A percentile compares a stretch with the other conserved stretches of the same genome.
phyloP scores from a whole-genome alignment of 2,888 invertebrate genomes.

The Sisyra terminalis region DNA sequence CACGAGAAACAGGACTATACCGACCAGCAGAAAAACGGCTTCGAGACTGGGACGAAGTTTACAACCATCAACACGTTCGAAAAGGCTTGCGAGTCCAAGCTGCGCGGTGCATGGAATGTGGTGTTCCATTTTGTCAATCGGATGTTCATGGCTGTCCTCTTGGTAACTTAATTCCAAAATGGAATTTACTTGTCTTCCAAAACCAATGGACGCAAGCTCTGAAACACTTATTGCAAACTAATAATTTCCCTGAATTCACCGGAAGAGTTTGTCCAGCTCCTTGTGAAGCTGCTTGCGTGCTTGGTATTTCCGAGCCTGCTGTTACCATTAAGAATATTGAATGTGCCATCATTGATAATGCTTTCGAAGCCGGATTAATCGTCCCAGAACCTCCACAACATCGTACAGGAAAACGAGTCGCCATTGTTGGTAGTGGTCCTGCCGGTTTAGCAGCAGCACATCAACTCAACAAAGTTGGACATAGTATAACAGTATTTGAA shows the following conservation, averaged over 20 bases:
- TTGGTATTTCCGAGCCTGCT: constrained; percentile 88
- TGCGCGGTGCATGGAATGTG: constrained; percentile 97
- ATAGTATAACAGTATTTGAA: constrained; percentile 92
- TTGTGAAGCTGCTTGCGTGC: constrained; percentile 95
- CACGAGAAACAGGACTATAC: constrained; percentile 74
- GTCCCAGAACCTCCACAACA: constrained; percentile 47
- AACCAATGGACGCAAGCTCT: constrained; percentile 91
- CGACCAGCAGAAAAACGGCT: constrained; percentile 69
- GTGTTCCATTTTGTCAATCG: constrained; percentile 95
- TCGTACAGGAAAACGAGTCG: constrained; percentile 65
- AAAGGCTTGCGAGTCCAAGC: constrained; percentile 83
- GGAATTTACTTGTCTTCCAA: constrained; percentile 94
- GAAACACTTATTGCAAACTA: constrained; percentile 85
- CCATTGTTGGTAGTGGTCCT: constrained; percentile 87
- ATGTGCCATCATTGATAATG: constrained; percentile 96
- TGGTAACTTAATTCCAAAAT: constrained; percentile 97
- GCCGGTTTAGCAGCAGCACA: constrained; percentile 92
- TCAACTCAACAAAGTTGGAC: constrained; percentile 94
- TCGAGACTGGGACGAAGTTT: constrained; percentile 96
- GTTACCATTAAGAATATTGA: constrained; percentile 99
- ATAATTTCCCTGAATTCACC: constrained; percentile 79
- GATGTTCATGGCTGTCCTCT: constrained; percentile 87
- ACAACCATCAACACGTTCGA: constrained; percentile 70
- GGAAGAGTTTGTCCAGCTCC: constrained; percentile 84
- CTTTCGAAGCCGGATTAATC: constrained; percentile 93